Evolutionary conservation across 2,888 invertebrate genomes (phyloP), one percentile per base, ranked within the genome.

Genomic region (Lamellibrachia satsuma): DNA sequence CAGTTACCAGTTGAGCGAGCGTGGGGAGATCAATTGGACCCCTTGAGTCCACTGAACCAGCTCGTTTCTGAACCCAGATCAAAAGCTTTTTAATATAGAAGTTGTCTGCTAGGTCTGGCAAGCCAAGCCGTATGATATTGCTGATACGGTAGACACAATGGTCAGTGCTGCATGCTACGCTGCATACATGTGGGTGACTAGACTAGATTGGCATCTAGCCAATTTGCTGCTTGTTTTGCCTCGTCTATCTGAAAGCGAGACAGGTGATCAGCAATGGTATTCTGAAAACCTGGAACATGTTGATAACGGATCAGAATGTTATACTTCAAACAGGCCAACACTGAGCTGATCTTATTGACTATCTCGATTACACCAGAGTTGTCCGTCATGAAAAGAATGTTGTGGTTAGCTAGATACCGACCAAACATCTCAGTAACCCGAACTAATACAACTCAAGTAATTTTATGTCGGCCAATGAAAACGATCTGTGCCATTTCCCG

Each of bases 171-270:
- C 52, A 91, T 91, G 11, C 39, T 90, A 1, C 9, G 90, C 27
- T 11, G 90, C 27, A 90, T 39, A 90, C 90, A 90, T 39, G 90
- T 90, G 3, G 8, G 51, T 22, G 52, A 52, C n/a, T 15, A 90
- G n/a, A 90, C 90, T n/a, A n/a, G 90, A 39, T 1, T 39, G 1
- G 60, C 15, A 91, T 52, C 91, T 52, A 91, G 11, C 91, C 52
- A 51, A 9, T 39, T 39, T 39, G 39, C 91, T 91, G 91, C 91
- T n/a, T 15, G 91, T 15, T 91, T 51, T 91, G 91, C 91, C 91
- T 91, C 90, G 90, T 90, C 39, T 39, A 39, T 39, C 39, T 39
- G 39, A 39, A 39, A 39, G 39, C 39, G 39, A 39, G 39, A 39
- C 39, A 39, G 39, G 39, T 39, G 39, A 39, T 39, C 39, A 39